These are phyloP conservation scores for Sus scrofa DNA, from an alignment of 2,113 vertebrate species.

Conservation along the genomic window T2T-Sscrofa CM000823.6:46208501-46209000, in stretches of 20 bases:
- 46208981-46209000: too few relatives aligned
- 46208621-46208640: too few relatives aligned
- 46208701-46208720: neutral
- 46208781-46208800: too few relatives aligned
- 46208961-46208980: neutral
- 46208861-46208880: neutral
- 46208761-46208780: neutral
- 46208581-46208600: neutral
- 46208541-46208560: neutral
- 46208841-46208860: neutral
- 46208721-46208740: neutral
- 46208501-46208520: neutral
- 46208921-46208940: neutral
- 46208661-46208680: neutral
- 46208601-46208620: neutral
- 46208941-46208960: neutral
- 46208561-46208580: neutral
- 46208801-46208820: neutral
- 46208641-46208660: neutral
- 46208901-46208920: neutral
- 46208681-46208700: neutral
- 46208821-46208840: neutral
- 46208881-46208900: neutral
- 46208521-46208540: neutral
- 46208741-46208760: constrained; percentile 33